Evolutionary conservation across 1,140 invertebrate genomes (phyloP), one percentile per base, ranked within the genome.

Genomic region (Saccostrea glomerata): DNA sequence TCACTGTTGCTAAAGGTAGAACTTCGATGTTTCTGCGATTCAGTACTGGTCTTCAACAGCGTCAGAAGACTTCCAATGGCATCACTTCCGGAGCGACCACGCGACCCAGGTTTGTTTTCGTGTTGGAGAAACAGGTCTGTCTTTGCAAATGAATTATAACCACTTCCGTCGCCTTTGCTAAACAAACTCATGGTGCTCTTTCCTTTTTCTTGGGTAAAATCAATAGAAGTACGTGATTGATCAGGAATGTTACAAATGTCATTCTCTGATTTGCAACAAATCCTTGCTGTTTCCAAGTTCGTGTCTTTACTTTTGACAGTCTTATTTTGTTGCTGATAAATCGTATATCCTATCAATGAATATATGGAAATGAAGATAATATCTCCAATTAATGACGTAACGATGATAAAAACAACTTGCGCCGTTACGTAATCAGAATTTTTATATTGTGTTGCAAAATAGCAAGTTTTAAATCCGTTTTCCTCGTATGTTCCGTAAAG

Each of bases 401-500:
- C 70, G 15, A 77, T 77, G 30, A 23, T 77, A 77, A 77, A 77
- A 77, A 77, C 25, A 30, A 77, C 70, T 30, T 77, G 70, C 2
- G 70, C 70, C 2, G 70, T 77, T 15, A 77, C 30, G 25, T 77
- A 77, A 25, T 25, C 25, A 77, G 70, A 77, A 36, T 77, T 30
- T 25, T 77, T 77, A 30, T 36, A 77, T 12, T 12, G 13, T 30
- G 70, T 77, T 36, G 70, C 70, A 30, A 77, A 77, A 36, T 77
- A 77, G 25, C 70, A 77, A 12, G 70, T 77, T 77, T 17, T 77
- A 77, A 30, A 77, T 12, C 23, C 1, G 15, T 17, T 17, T 12
- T 77, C 70, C 25, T 77, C 70, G 70, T 77, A 77, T 11, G 89
- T 89, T 20, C 89, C 89, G n/a, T 87, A 89, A 11, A 89, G 40